These are phyloP conservation scores for Eristalinus aeneus DNA, from an alignment of 2,888 invertebrate species.

Conservation along the genomic window DNA sequence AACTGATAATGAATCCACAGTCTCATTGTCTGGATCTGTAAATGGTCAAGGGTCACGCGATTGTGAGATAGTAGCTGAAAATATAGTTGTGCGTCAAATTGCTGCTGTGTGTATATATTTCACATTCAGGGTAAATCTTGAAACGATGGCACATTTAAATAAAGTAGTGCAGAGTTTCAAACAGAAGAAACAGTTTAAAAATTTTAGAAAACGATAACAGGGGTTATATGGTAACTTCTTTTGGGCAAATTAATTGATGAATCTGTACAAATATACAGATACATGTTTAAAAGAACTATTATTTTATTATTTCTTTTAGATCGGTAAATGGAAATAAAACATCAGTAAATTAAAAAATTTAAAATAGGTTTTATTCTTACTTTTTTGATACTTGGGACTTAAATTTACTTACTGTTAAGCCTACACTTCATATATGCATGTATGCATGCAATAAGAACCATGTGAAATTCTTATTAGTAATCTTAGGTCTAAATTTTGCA, in stretches of 20 bases:
- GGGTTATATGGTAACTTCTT: too few relatives aligned
- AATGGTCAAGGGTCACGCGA: slow-evolving; percentile 62
- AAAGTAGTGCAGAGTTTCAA: background rate
- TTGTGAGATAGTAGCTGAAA: slow-evolving; percentile 38
- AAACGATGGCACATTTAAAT: background rate
- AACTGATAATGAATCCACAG: slow-evolving; percentile 56
- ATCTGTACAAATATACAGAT: too few relatives aligned
- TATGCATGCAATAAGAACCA: slow-evolving; percentile 21
- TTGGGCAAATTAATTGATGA: too few relatives aligned
- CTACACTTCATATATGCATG: background rate
- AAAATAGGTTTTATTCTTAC: slow-evolving; percentile 50
- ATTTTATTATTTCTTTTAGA: background rate
- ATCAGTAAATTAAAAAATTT: slow-evolving; percentile 29
- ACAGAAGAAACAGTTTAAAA: background rate
- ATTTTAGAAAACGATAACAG: too few relatives aligned
- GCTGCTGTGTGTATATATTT: background rate
- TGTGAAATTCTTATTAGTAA: slow-evolving; percentile 29
- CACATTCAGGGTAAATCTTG: background rate
- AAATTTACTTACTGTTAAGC: slow-evolving; percentile 40
- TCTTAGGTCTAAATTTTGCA: slow-evolving; percentile 49
- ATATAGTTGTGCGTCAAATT: slow-evolving; percentile 28
- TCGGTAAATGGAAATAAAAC: background rate
- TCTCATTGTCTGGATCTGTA: slow-evolving; percentile 36
- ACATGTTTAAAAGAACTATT: too few relatives aligned
- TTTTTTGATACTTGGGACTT: slow-evolving; percentile 20